Conservation (phyloP, 2,888 invertebrate genomes). For the Megastigmus dorsalis region DNA sequence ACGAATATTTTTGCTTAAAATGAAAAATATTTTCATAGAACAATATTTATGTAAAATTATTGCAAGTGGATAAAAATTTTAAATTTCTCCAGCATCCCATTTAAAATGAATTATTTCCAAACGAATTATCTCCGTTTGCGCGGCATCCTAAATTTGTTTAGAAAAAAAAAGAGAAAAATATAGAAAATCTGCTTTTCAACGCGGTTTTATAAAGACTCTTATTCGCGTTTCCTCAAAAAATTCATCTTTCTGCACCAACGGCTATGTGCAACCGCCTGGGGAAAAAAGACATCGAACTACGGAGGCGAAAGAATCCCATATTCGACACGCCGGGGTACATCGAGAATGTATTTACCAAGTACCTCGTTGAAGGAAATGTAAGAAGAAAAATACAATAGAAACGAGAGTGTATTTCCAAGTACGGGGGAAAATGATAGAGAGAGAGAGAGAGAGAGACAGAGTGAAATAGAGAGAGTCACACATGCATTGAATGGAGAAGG, state of each 20-base stretch:
- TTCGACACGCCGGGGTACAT: not conserved
- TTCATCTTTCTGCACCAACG: conserved; percentile 46
- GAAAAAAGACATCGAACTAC: conserved; percentile 13
- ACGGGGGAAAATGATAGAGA: not conserved
- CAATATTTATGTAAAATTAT: too few relatives aligned
- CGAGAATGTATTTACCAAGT: conserved; percentile 35
- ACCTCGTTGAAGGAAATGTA: conserved; percentile 39
- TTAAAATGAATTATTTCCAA: too few relatives aligned
- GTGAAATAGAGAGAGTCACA: too few relatives aligned
- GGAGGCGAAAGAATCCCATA: conserved; percentile 17
- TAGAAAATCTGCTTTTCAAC: conserved; percentile 16
- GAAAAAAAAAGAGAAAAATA: too few relatives aligned
- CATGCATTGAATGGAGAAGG: too few relatives aligned
- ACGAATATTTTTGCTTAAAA: too few relatives aligned
- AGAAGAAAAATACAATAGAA: conserved; percentile 38
- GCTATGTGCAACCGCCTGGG: conserved; percentile 14
- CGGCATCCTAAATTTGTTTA: too few relatives aligned
- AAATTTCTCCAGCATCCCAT: too few relatives aligned
- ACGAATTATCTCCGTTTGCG: too few relatives aligned
- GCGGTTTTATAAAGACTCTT: not conserved
- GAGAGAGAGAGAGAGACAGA: conserved; percentile 6
- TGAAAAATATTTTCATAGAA: too few relatives aligned
- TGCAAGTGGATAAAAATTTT: too few relatives aligned
- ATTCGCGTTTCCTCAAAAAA: conserved; percentile 32
- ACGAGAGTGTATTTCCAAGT: conserved; percentile 37